A percentile compares a stretch with the other conserved stretches of the same genome.
These are phyloP conservation scores for Chymomyza caudatula DNA, from an alignment of 2,888 invertebrate species.

Conservation along the genomic window DNA sequence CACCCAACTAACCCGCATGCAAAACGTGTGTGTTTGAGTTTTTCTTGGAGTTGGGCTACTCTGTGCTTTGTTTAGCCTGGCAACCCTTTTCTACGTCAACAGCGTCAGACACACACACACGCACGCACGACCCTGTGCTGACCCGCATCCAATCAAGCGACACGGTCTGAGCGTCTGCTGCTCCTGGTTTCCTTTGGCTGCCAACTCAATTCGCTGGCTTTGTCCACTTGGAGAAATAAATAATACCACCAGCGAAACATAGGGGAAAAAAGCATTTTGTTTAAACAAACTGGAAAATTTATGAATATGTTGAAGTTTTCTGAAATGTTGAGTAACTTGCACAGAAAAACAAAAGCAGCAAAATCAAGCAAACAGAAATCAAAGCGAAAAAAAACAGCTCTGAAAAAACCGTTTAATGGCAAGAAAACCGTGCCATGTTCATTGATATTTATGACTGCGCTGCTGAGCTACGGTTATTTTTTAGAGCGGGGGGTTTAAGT, in stretches of 20 bases:
- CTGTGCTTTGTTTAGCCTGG: constrained; percentile 51
- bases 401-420: constrained; percentile 16
- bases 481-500: neutral
- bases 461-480: neutral
- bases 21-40: neutral
- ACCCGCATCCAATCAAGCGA: constrained; percentile 28
- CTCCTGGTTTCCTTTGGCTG: neutral
- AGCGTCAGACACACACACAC: constrained; percentile 9
- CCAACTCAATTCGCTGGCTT: constrained; percentile 7
- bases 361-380: constrained; percentile 3
- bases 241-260: constrained; percentile 41
- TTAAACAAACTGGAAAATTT: constrained; percentile 73
- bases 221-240: constrained; percentile 63
- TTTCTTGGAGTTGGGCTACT: constrained; percentile 20
- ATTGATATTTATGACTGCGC: constrained; percentile 67
- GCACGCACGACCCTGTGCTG: constrained; percentile 41
- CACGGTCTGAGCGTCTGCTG: neutral
- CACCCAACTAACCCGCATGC: constrained; percentile 51
- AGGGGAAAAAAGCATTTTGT: constrained; percentile 46
- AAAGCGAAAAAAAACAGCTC: constrained; percentile 7
- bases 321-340: constrained; percentile 11
- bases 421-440: constrained; percentile 22
- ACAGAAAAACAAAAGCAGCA: neutral
- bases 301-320: constrained; percentile 65
- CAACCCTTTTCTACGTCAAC: constrained; percentile 65